Evolutionary conservation across 1,140 invertebrate genomes (phyloP), one percentile per base, ranked within the genome.

Genomic region (Cheumatopsyche charites): DNA sequence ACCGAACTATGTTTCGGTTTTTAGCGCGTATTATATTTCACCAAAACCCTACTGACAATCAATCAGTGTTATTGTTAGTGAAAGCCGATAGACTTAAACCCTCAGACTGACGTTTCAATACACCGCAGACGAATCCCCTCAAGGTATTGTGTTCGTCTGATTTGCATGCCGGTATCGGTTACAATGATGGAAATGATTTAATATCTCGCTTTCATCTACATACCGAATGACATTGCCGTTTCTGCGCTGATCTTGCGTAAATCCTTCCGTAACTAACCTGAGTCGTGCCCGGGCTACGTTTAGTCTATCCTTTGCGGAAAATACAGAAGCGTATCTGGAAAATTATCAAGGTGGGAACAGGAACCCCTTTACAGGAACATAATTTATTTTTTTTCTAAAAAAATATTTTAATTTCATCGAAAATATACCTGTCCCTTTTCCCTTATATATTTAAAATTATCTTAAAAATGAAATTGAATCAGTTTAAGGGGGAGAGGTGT

Each of bases 111-210:
- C 29, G 62, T 63, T 63, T 63, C 41, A 41, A 43, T 43, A 43
- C 62, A 43, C 41, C 62, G 36, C 62, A 63, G 62, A 63, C 62
- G 62, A 63, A 63, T 43, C 62, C 62, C 62, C 41, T 63, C 62
- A 63, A 58, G 55, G 55, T 58, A 58, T 58, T 58, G 55, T 58
- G 25, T 58, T 58, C 25, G 55, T 58, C 55, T 58, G 55, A 58
- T 58, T 58, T 58, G 55, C 55, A 58, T 58, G 55, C 21, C 23
- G 23, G 55, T 58, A 58, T 58, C 55, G 55, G 55, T 58, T 58
- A 58, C 55, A 58, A 58, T 58, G 23, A 19, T 58, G 23, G 55
- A 58, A 58, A 26, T 58, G 55, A 26, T 58, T 58, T 26, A 58
- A 58, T 58, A 58, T 58, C 55, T 58, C 55, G 55, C 23, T 58